These are phyloP conservation scores for Stichopus chloronotus DNA, from an alignment of 35 echinoderm and acorn worm genomes.

Conservation along the genomic window DNA sequence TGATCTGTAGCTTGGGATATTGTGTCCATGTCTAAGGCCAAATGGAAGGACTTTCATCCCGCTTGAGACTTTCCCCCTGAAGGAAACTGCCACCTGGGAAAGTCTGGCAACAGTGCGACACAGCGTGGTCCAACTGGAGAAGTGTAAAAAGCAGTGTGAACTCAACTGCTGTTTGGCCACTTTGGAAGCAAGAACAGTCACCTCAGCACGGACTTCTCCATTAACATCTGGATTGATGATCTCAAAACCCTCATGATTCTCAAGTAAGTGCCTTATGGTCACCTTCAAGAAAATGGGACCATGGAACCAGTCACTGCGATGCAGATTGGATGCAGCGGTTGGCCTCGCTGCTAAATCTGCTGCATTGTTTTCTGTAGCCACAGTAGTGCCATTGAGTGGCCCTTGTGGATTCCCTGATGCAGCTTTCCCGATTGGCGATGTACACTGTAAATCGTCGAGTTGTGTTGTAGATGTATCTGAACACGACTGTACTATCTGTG, in stretches of 20 bases:
- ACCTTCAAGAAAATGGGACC: not conserved
- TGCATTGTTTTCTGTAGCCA: slow-evolving; percentile 31
- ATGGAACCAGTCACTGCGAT: slow-evolving; percentile 18
- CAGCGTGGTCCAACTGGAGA: slow-evolving; percentile 21
- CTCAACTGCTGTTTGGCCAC: not conserved
- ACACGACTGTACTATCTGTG: slow-evolving; percentile 62
- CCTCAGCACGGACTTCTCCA: not conserved
- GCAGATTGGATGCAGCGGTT: not conserved
- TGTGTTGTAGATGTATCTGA: slow-evolving; percentile 60
- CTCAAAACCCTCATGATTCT: not conserved
- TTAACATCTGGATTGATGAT: slow-evolving; percentile 8
- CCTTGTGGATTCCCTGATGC: slow-evolving; percentile 50
- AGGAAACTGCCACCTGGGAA: not conserved
- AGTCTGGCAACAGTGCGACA: slow-evolving; percentile 21
- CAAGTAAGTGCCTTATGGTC: not conserved
- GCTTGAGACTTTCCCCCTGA: not conserved
- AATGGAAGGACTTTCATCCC: not conserved
- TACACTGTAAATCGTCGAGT: slow-evolving; percentile 65
- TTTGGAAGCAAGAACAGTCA: not conserved
- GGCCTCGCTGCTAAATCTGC: slow-evolving; percentile 48
- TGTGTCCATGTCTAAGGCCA: not conserved
- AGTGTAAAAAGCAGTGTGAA: slow-evolving; percentile 16
- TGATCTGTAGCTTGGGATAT: not conserved
- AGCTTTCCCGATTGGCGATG: slow-evolving; percentile 67
- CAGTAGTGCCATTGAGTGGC: slow-evolving; percentile 57